Evolutionary conservation across 2,113 vertebrate species (phyloP), one percentile per base, ranked within the genome.

Genomic region (Stercorarius parasiticus): DNA sequence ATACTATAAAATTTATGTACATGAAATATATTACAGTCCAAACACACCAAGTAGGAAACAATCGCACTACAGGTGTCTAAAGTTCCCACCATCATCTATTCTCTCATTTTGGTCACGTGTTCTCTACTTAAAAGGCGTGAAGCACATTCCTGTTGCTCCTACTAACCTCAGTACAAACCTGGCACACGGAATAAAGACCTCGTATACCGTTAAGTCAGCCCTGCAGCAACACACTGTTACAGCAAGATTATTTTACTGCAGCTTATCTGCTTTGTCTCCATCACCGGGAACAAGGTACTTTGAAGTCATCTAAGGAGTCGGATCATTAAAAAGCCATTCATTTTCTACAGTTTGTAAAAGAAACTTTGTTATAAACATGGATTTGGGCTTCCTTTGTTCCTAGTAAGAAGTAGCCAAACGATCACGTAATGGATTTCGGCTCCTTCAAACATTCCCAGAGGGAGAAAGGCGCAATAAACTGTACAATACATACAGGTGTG

Each of bases 131-230:
- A 19, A n/a, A 67, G 34, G 14, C 0, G 1, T 7, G 4, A 22
- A n/a, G 30, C 1, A 4, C 18, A 6, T 45, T 94, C 55, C 73
- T 19, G 49, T 11, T 2, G 0, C 42, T 62, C 47, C 34, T 18
- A 4, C 22, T 11, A 9, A 32, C 36, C 34, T 50, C 29, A 21
- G 29, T 10, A 13, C 64, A 25, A 52, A 42, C 18, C 67, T 11
- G 14, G 40, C 2, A 53, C 58, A 15, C 1, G 1, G 6, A 26
- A 6, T 5, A 22, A 47, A 49, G 23, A 29, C 6, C 40, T 15
- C 1, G 0, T 1, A 6, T 0, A 7, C 4, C 22, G 2, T 9
- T 6, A 30, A 13, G 7, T 17, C 32, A 61, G 72, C 66, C 32
- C n/a, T 6, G 7, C n/a, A 30, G 59, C 49, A 20, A 26, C 4